Conservation (phyloP, 2,797 vertebrate genomes). For the Anisognathus igniventris region DNA sequence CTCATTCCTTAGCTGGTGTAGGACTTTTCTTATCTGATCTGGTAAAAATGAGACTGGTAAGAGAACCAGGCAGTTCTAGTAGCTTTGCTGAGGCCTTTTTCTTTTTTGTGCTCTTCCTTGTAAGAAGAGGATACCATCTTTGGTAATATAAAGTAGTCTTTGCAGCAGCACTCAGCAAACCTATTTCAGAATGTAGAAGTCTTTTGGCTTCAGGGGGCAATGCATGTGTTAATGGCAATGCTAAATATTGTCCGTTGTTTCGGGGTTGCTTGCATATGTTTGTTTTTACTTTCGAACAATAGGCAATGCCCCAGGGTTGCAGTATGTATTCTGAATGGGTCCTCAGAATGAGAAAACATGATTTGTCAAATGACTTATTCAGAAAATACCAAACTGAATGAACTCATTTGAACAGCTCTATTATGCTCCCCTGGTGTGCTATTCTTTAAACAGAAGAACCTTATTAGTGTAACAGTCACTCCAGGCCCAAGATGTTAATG, state of each 20-base stretch:
- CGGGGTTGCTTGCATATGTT: slow-evolving; percentile 4
- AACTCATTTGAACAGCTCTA: slow-evolving; percentile 9
- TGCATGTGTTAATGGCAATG: slow-evolving; percentile 7
- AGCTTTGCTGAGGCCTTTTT: background rate
- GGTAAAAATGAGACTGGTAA: background rate
- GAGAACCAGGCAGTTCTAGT: background rate
- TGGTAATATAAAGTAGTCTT: background rate
- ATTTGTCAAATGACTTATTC: slow-evolving; percentile 18
- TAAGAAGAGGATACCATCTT: background rate
- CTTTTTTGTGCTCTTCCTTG: background rate
- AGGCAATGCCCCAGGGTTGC: slow-evolving; percentile 12
- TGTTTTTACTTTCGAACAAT: slow-evolving; percentile 51
- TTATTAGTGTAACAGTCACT: slow-evolving; percentile 31
- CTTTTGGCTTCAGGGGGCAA: background rate
- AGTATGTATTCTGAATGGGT: background rate
- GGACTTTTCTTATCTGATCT: background rate
- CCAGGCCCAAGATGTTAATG: background rate
- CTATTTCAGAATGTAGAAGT: background rate
- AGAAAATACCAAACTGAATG: slow-evolving; percentile 26
- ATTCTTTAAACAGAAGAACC: slow-evolving; percentile 41
- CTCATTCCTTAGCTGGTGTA: background rate
- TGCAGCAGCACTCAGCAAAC: background rate
- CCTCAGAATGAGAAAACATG: background rate
- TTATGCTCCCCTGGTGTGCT: slow-evolving; percentile 39
- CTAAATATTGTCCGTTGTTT: slow-evolving; percentile 50